Evolutionary conservation across 2,888 invertebrate species (phyloP).

Genomic region (Drosophila seclusa): DNA sequence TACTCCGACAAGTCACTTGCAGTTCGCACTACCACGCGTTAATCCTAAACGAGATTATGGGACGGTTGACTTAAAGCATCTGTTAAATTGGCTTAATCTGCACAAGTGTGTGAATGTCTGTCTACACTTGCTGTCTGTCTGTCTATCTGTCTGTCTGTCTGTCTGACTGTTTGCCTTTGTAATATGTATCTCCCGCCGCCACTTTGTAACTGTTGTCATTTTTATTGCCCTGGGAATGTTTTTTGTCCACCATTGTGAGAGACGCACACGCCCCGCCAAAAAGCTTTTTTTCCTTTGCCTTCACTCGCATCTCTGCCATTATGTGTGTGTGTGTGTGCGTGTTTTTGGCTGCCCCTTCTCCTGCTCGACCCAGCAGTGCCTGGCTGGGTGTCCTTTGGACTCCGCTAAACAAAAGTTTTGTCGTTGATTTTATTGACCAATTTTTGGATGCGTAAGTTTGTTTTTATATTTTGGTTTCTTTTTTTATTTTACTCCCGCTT

Average conservation of each 20-base stretch:
- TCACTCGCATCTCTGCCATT: slow-evolving; percentile 26
- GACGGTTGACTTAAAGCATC: slow-evolving; percentile 78
- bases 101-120: slow-evolving; percentile 50
- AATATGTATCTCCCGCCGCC: slow-evolving; percentile 75
- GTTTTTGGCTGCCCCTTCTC: slow-evolving; percentile 21
- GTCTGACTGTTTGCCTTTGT: slow-evolving; percentile 55
- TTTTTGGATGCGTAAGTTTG: slow-evolving; percentile 79
- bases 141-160: slow-evolving; percentile 26
- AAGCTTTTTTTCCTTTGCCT: slow-evolving; percentile 34
- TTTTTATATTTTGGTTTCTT: slow-evolving; percentile 30
- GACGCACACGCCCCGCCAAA: slow-evolving; percentile 69
- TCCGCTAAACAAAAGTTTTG: slow-evolving; percentile 73
- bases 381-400: slow-evolving; percentile 76
- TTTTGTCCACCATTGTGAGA: slow-evolving; percentile 72
- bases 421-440: slow-evolving; percentile 81
- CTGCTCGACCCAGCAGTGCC: slow-evolving; percentile 16
- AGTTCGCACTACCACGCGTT: slow-evolving; percentile 61
- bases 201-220: slow-evolving; percentile 82
- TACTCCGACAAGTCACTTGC: slow-evolving; percentile 38
- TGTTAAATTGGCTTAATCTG: slow-evolving; percentile 82
- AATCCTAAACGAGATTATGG: slow-evolving; percentile 76
- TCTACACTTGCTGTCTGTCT: slow-evolving; percentile 13
- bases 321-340: slow-evolving; percentile 26
- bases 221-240: slow-evolving; percentile 81
- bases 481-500: slow-evolving; percentile 33